phyloP scores from a whole-genome alignment of 2,113 vertebrate genomes.

The Psittacula cyanocephala region DNA sequence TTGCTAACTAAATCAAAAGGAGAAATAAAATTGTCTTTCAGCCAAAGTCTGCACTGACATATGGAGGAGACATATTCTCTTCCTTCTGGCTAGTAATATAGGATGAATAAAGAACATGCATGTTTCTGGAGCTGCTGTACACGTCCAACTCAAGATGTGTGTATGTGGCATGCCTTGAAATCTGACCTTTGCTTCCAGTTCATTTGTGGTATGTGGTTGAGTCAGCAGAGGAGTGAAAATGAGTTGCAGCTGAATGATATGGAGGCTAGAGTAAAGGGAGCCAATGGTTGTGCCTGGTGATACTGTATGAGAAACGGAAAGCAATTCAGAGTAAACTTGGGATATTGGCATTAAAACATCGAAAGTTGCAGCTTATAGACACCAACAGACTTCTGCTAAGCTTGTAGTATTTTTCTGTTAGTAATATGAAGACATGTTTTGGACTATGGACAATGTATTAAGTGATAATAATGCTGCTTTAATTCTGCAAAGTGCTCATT shows the following conservation, averaged over 20 bases:
- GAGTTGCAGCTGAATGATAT: not conserved
- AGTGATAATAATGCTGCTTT: not conserved
- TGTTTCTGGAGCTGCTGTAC: not conserved
- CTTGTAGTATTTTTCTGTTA: not conserved
- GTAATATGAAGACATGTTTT: not conserved
- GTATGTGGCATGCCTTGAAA: not conserved
- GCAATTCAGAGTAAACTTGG: not conserved
- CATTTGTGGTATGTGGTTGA: not conserved
- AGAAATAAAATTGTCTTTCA: not conserved
- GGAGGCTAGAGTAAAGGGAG: not conserved
- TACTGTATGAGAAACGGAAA: not conserved
- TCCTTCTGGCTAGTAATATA: not conserved
- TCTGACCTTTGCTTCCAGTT: not conserved
- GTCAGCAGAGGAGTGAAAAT: not conserved
- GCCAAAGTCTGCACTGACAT: not conserved
- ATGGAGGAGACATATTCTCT: not conserved
- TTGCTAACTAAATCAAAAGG: not conserved
- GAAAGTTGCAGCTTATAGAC: not conserved
- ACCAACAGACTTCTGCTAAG: not conserved
- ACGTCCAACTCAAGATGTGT: not conserved
- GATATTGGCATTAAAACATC: not conserved
- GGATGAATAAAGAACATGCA: not conserved
- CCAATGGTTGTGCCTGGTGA: not conserved
- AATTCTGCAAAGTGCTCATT: not conserved
- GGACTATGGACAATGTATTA: accelerated